A percentile compares a stretch with the other conserved stretches of the same genome.
phyloP scores from a whole-genome alignment of 2,797 vertebrate species.

The Muscicapa striata region DNA sequence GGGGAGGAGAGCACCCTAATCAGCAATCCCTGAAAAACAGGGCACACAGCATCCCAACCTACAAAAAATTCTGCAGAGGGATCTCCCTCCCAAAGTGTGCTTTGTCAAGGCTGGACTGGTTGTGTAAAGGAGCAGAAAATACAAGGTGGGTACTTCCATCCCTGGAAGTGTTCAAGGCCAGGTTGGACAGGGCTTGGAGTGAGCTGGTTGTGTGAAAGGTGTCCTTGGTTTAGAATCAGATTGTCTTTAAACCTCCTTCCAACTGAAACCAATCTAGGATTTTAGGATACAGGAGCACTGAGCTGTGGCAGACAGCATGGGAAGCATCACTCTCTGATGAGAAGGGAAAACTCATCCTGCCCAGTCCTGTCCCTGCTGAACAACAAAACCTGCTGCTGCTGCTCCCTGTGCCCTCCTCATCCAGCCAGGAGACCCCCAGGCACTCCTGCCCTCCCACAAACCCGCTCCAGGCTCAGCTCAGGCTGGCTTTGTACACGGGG shows the following conservation, averaged over 20 bases:
- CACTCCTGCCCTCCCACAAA: neutral
- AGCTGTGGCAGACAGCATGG: neutral
- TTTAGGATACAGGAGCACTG: neutral
- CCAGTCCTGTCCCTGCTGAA: neutral
- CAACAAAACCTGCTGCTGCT: rapidly evolving
- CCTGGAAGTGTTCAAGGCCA: neutral
- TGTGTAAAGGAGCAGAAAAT: neutral
- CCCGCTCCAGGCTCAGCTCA: neutral
- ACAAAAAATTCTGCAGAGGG: neutral
- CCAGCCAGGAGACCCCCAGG: neutral
- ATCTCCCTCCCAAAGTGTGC: neutral
- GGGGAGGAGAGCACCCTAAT: neutral
- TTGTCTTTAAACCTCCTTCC: neutral
- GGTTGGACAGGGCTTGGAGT: neutral
- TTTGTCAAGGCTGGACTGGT: neutral
- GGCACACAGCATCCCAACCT: neutral
- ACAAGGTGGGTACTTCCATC: neutral
- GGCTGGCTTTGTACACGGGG: rapidly evolving
- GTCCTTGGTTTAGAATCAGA: neutral
- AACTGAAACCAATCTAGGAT: neutral
- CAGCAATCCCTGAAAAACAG: neutral
- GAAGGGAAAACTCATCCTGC: neutral
- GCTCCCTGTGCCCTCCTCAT: neutral
- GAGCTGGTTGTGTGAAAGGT: rapidly evolving
- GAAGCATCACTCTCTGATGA: neutral